phyloP scores from a whole-genome alignment of 2,888 invertebrate species.

The Euplexia lucipara region DNA sequence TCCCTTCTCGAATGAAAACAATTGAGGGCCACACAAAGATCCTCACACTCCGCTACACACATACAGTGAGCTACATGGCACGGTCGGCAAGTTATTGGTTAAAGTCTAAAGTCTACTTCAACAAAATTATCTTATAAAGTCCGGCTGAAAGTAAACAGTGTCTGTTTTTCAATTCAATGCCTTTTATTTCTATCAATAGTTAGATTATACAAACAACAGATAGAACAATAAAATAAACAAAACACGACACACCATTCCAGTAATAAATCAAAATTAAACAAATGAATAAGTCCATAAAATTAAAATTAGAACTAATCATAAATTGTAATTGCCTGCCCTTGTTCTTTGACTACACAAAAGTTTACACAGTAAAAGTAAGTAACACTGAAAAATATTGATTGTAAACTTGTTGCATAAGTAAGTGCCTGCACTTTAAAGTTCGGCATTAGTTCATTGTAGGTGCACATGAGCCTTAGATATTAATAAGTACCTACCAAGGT shows the following conservation, averaged over 20 bases:
- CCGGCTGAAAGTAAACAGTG: too few relatives aligned
- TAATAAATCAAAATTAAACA: too few relatives aligned
- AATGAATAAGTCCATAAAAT: too few relatives aligned
- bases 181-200: too few relatives aligned
- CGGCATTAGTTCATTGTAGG: too few relatives aligned
- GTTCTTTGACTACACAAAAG: not conserved
- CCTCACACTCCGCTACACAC: not conserved
- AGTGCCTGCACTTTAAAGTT: not conserved
- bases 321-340: accelerated
- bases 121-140: too few relatives aligned
- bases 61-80: not conserved
- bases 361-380: not conserved
- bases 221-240: too few relatives aligned
- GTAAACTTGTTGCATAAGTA: not conserved
- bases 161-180: too few relatives aligned
- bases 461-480: not conserved
- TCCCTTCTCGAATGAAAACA: constrained; percentile 23
- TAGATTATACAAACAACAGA: too few relatives aligned
- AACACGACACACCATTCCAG: too few relatives aligned
- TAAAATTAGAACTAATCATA: too few relatives aligned
- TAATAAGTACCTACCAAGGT: not conserved
- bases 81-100: not conserved
- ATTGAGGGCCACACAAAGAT: constrained; percentile 20
- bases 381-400: not conserved
- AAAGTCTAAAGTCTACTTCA: not conserved